phyloP scores from a whole-genome alignment of 2,888 invertebrate genomes.

The Diloba caeruleocephala region DNA sequence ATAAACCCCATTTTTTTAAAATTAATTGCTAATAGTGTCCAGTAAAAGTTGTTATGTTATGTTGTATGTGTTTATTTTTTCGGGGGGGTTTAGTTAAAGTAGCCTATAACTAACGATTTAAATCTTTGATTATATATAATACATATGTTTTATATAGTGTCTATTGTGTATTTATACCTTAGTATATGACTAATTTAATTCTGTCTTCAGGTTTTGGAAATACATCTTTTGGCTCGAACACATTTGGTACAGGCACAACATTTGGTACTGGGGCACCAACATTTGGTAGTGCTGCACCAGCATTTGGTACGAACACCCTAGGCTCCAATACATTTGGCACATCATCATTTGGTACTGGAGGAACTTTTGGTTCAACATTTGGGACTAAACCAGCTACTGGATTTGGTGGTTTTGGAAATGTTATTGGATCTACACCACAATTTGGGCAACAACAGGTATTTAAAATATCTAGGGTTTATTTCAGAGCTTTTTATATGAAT shows the following conservation, averaged over 20 bases:
- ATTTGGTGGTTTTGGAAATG: slow-evolving; percentile 84
- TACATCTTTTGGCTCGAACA: slow-evolving; percentile 69
- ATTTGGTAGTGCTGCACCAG: slow-evolving; percentile 74
- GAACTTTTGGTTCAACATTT: slow-evolving; percentile 82
- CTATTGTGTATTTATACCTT: too few species aligned
- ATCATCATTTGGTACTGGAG: slow-evolving; percentile 72
- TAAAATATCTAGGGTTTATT: background rate
- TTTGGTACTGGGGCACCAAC: slow-evolving; percentile 62
- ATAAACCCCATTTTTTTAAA: too few species aligned
- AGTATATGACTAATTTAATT: background rate
- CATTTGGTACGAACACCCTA: slow-evolving; percentile 75
- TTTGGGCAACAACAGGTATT: slow-evolving; percentile 82
- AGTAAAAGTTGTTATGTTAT: too few species aligned
- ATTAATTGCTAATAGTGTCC: too few species aligned
- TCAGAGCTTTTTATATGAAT: too few species aligned
- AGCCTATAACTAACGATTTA: too few species aligned
- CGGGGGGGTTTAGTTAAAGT: too few species aligned
- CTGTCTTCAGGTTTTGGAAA: slow-evolving; percentile 59
- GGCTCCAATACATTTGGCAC: slow-evolving; percentile 69
- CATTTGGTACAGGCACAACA: slow-evolving; percentile 60
- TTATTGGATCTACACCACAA: slow-evolving; percentile 75
- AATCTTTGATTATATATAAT: too few species aligned
- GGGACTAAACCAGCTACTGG: slow-evolving; percentile 81
- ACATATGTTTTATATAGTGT: too few species aligned
- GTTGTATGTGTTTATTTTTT: too few species aligned